Conservation (phyloP, 2,888 invertebrate species). For the Plusia festucae region DNA sequence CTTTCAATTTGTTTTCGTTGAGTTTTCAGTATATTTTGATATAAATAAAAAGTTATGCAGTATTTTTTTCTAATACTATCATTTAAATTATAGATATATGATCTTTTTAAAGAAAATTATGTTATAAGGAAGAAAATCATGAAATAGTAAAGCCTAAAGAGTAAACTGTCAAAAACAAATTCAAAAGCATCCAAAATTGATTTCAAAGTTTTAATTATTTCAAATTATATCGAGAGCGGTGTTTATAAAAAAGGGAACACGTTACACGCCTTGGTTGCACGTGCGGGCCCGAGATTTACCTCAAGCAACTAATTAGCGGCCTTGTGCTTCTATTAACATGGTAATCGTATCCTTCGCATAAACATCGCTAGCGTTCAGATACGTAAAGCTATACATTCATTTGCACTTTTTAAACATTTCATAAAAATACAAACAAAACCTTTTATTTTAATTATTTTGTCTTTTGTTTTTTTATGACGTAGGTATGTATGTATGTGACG, state of each 20-base stretch:
- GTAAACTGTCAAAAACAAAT: too few relatives aligned
- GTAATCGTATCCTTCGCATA: slow-evolving; percentile 69
- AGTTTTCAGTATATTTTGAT: slow-evolving; percentile 18
- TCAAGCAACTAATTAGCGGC: slow-evolving; percentile 77
- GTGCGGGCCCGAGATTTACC: slow-evolving; percentile 60
- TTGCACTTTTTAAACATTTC: too few relatives aligned
- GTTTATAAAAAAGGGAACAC: background rate
- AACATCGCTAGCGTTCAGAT: slow-evolving; percentile 41
- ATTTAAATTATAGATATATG: too few relatives aligned
- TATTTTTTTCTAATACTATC: too few relatives aligned
- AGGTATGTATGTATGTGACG: background rate
- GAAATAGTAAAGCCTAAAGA: too few relatives aligned
- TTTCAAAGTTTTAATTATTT: background rate
- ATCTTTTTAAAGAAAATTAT: too few relatives aligned
- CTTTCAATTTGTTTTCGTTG: slow-evolving; percentile 33
- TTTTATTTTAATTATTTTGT: background rate
- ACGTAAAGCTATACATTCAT: slow-evolving; percentile 16
- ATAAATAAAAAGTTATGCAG: slow-evolving; percentile 11
- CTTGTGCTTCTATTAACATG: slow-evolving; percentile 76
- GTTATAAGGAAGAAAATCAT: too few relatives aligned
- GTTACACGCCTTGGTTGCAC: slow-evolving; percentile 4
- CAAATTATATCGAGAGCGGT: background rate
- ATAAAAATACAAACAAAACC: too few relatives aligned
- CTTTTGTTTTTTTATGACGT: background rate
- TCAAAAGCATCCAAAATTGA: background rate